These are phyloP conservation scores for Hymenochirus boettgeri DNA, from an alignment of 2,113 vertebrate genomes.

Conservation along the genomic window DNA sequence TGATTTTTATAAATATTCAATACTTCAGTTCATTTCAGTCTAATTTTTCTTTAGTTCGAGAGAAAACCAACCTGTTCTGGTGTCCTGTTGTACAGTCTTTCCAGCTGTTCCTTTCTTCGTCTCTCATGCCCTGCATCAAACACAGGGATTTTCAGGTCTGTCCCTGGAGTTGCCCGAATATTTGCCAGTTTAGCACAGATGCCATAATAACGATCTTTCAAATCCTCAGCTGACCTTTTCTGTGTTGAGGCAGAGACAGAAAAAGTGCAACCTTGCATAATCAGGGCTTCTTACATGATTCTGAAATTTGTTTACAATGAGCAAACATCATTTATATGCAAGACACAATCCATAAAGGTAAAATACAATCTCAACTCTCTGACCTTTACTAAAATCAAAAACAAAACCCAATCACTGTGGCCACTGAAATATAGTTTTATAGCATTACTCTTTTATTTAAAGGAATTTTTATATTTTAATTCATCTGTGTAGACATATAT, in stretches of 20 bases:
- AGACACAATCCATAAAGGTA: neutral
- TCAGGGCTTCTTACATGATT: neutral
- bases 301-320: neutral
- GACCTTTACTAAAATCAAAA: neutral
- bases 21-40: too few species aligned
- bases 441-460: too few species aligned
- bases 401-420: neutral
- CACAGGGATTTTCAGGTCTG: constrained; percentile 88
- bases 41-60: too few species aligned
- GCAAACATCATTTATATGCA: neutral
- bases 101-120: constrained; percentile 91
- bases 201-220: constrained; percentile 93
- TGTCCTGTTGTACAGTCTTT: constrained; percentile 92
- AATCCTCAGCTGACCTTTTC: constrained; percentile 93
- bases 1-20: too few species aligned
- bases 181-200: constrained; percentile 94
- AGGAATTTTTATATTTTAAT: too few species aligned
- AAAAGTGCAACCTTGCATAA: neutral
- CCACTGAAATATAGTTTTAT: neutral
- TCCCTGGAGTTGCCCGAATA: constrained; percentile 80
- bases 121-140: constrained; percentile 95
- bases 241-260: neutral
- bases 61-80: constrained; percentile 80
- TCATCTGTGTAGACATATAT: too few species aligned
- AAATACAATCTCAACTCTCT: neutral